Conservation (phyloP, 1,140 invertebrate species). For the Epicauta chinensis region DNA sequence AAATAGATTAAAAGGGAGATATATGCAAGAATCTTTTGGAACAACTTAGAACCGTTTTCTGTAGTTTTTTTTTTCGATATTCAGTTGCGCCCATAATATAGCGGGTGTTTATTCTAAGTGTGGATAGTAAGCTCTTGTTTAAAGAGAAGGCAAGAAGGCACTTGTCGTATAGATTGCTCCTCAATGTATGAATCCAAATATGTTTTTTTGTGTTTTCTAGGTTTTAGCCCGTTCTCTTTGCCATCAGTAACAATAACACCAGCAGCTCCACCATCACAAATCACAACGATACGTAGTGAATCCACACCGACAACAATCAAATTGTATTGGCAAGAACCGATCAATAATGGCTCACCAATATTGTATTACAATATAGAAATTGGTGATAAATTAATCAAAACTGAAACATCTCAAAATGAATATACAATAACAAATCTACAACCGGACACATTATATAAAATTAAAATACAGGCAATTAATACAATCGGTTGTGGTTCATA, state of each 20-base stretch:
- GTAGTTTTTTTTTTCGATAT: too few relatives aligned
- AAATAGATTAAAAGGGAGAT: too few relatives aligned
- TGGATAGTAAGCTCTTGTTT: too few relatives aligned
- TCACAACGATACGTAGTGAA: conserved; percentile 53
- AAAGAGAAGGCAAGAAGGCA: too few relatives aligned
- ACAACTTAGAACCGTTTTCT: too few relatives aligned
- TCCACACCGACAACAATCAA: conserved; percentile 60
- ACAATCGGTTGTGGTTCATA: conserved; percentile 72
- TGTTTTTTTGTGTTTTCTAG: conserved; percentile 15
- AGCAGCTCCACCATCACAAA: conserved; percentile 65
- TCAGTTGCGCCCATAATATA: too few relatives aligned
- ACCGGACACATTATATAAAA: conserved; percentile 57
- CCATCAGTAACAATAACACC: conserved; percentile 57
- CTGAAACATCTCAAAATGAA: conserved; percentile 48
- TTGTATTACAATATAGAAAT: conserved; percentile 70
- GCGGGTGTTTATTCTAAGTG: too few relatives aligned
- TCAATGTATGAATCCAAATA: too few relatives aligned
- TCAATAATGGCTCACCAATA: conserved; percentile 64
- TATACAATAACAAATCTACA: conserved; percentile 47
- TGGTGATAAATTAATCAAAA: conserved; percentile 53
- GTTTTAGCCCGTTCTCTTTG: conserved; percentile 60
- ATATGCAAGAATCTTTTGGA: too few relatives aligned
- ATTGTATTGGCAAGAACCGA: conserved; percentile 66
- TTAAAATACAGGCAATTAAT: conserved; percentile 76
- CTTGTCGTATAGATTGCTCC: too few relatives aligned